Percentiles rank a stretch among this genome's conserved stretches.
Evolutionary conservation across 2,797 vertebrate species (phyloP).

Genomic region (Streptopelia turtur): DNA sequence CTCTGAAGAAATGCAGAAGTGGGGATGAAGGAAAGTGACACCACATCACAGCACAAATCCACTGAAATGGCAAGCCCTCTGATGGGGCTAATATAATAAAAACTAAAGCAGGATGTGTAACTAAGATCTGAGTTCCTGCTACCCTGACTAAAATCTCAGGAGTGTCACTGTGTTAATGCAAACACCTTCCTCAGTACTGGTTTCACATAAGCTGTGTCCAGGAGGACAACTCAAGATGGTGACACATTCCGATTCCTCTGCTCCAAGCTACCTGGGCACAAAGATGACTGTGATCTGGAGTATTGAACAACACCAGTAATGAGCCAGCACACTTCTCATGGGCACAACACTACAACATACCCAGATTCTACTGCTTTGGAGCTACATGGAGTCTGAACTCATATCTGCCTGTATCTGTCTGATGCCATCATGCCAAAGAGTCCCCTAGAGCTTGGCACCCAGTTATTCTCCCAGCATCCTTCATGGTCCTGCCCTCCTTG

Average conservation of each 20-base stretch:
- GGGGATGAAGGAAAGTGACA: background rate
- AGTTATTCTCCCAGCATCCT: background rate
- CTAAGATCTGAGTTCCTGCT: background rate
- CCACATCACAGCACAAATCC: background rate
- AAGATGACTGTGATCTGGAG: background rate
- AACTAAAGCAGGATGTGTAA: background rate
- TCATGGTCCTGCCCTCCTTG: background rate
- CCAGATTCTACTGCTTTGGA: background rate
- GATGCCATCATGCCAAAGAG: background rate
- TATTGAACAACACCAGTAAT: background rate
- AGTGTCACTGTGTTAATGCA: background rate
- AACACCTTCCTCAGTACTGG: background rate
- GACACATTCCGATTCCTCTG: background rate
- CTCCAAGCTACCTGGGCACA: background rate
- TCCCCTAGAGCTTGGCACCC: background rate
- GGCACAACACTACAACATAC: background rate
- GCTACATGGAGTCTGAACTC: background rate
- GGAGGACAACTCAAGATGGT: background rate
- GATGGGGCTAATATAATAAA: background rate
- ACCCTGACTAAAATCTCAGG: background rate
- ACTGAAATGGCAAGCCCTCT: rapidly evolving
- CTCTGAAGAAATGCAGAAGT: background rate
- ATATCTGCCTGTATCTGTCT: background rate
- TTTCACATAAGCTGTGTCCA: background rate
- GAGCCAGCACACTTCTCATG: background rate